Evolutionary conservation across 2,797 vertebrate species (phyloP), one percentile per base, ranked within the genome.

Genomic region (Myiotriccus ornatus): DNA sequence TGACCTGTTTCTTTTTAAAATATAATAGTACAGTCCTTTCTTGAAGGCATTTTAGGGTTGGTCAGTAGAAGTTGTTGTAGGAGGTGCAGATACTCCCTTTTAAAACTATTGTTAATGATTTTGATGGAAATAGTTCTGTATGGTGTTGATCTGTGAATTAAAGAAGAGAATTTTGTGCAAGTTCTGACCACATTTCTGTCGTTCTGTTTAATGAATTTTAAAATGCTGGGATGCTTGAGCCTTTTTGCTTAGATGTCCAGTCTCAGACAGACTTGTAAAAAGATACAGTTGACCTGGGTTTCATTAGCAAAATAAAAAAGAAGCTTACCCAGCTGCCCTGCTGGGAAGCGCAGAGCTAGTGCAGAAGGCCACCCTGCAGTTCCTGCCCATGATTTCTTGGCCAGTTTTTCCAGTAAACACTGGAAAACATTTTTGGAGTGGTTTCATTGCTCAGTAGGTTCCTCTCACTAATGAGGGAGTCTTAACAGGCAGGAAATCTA

Each of bases 361-460:
- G 68, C 43, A 87, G 68, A 55, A 88, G 91, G 87, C 73, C 74
- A 94, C 79, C 67, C 70, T 88, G 39, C 67, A 79, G 93, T 60
- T 96, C 52, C 63, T 96, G 67, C 22, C 85, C 47, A 70, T 3
- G 30, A 79, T 84, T 96, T 95, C 63, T 90, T 95, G 82, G 82
- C 91, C 44, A 59, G 23, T 63, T 93, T 92, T 91, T 71, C 69
- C 47, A 69, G 63, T 96, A 95, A 95, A 90, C 85, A 92, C 30
- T 83, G 67, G 60, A 67, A 90, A 73, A 79, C 14, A 47, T 43
- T 94, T 94, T 86, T 95, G 74, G 83, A 95, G 83, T 67, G 16
- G 41, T 96, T 96, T 97, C 83, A 63, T 87, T 64, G 27, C 92
- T 94, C 91, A 91, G 91, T 94, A 90, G 94, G 89, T 63, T 93